Conservation (phyloP, 2,888 invertebrate species). For the Cantharis nigra region DNA sequence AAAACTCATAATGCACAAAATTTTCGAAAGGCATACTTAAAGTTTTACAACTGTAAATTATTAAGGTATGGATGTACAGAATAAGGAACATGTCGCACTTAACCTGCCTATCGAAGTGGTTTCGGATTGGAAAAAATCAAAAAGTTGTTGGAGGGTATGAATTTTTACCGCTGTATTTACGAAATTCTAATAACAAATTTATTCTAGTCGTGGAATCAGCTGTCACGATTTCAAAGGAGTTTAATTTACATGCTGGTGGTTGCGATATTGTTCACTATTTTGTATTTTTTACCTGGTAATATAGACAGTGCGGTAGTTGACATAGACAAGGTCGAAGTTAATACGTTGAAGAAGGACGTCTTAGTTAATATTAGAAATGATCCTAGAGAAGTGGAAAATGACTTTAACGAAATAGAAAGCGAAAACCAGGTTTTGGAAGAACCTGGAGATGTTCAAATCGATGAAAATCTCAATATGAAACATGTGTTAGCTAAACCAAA, state of each 20-base stretch:
- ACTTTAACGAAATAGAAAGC: conserved; percentile 39
- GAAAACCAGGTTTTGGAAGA: conserved; percentile 58
- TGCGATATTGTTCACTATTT: conserved; percentile 62
- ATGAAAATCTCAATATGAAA: conserved; percentile 39
- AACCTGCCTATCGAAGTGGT: conserved; percentile 28
- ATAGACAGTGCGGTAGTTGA: conserved; percentile 43
- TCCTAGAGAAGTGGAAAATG: conserved; percentile 45
- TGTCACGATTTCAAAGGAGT: conserved; percentile 82
- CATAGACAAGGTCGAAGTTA: conserved; percentile 33
- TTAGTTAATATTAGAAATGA: conserved; percentile 37
- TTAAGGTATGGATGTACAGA: conserved; percentile 30
- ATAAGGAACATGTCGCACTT: conserved; percentile 33
- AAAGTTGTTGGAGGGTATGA: conserved; percentile 38
- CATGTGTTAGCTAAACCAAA: conserved; percentile 46
- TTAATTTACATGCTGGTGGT: conserved; percentile 68
- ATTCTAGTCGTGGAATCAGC: conserved; percentile 70
- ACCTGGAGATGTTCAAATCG: conserved; percentile 47
- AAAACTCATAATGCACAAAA: neutral
- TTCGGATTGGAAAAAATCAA: conserved; percentile 32
- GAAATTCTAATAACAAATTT: neutral
- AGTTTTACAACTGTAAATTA: neutral
- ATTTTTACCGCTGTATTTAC: neutral
- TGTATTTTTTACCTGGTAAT: conserved; percentile 63
- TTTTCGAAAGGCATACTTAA: neutral
- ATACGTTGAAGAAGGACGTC: conserved; percentile 43